Evolutionary conservation across 2,113 vertebrate species (phyloP), one percentile per base, ranked within the genome.

Genomic region (Albula glossodonta): DNA sequence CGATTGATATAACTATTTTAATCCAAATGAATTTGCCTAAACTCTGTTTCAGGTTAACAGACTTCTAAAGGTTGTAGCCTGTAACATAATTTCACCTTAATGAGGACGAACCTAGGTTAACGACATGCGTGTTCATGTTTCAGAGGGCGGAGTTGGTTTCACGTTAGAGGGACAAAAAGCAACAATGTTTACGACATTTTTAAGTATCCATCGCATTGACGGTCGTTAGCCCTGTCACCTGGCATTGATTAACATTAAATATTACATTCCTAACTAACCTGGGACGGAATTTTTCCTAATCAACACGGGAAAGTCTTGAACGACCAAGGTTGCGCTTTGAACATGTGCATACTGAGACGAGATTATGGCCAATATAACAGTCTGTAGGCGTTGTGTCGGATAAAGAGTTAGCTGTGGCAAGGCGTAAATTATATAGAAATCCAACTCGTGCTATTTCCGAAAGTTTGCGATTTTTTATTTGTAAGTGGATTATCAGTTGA

Each of bases 131-230:
- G 93, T 89, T 90, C 90, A 82, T 91, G 92, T 94, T 92, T 91
- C 90, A 92, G 90, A 90, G 93, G 91, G 88, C 91, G 81, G 80
- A 84, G 84, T 17, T 78, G 89, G 89, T 85, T 91, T 88, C 86
- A 87, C 85, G 84, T 84, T 78, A 90, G 90, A 90, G 87, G 87
- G 90, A 91, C 92, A 91, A 93, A 41, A 93, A 92, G 87, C 83
- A 92, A 92, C 90, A 88, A 93, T 93, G 94, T 96, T 95, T 94
- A 95, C 91, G 91, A 93, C 91, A 89, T 91, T 89, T 92, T 93
- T 90, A 92, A 88, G 91, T 93, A 93, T 95, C 91, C 90, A 95
- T 96, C 95, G 94, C 92, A 89, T 89, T 94, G 93, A 94, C 95
- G 92, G 91, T 86, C 92, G 90, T 87, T 85, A 90, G 85, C 90